Evolutionary conservation across 2,113 vertebrate species (phyloP).

Genomic region (Chelonoidis abingdonii): DNA sequence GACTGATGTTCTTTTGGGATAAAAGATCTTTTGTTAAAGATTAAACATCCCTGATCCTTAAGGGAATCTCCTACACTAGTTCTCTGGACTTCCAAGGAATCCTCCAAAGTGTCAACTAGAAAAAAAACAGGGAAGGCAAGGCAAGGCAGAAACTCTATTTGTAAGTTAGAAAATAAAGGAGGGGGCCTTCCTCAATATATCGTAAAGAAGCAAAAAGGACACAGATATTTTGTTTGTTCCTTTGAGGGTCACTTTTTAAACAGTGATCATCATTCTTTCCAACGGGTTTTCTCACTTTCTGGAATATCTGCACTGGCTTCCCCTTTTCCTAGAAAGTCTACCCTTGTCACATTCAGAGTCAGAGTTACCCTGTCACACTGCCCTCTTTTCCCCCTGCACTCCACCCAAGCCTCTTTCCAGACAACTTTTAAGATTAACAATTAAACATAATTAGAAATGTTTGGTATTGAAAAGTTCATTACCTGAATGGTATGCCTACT

Average conservation of each 20-base stretch:
- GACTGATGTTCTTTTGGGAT: background rate
- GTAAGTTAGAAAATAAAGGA: background rate
- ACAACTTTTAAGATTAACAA: background rate
- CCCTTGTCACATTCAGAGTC: background rate
- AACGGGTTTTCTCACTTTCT: background rate
- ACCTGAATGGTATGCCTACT: slow-evolving; percentile 6
- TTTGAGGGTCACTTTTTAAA: background rate
- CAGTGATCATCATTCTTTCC: background rate
- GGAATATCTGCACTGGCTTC: background rate
- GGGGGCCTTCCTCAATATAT: background rate
- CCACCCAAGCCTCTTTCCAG: background rate
- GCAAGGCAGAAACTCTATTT: background rate
- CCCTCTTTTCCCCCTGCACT: background rate
- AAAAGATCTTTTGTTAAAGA: background rate
- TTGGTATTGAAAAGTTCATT: background rate
- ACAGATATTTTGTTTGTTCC: background rate
- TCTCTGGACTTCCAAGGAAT: background rate
- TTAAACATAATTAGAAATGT: background rate
- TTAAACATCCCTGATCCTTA: background rate
- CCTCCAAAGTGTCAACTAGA: background rate
- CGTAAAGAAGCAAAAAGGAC: background rate
- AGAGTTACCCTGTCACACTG: background rate
- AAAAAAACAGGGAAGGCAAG: background rate
- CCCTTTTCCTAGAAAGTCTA: background rate
- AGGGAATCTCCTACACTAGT: background rate